Conservation (phyloP, 1,140 invertebrate genomes). For the Argopecten irradians region DNA sequence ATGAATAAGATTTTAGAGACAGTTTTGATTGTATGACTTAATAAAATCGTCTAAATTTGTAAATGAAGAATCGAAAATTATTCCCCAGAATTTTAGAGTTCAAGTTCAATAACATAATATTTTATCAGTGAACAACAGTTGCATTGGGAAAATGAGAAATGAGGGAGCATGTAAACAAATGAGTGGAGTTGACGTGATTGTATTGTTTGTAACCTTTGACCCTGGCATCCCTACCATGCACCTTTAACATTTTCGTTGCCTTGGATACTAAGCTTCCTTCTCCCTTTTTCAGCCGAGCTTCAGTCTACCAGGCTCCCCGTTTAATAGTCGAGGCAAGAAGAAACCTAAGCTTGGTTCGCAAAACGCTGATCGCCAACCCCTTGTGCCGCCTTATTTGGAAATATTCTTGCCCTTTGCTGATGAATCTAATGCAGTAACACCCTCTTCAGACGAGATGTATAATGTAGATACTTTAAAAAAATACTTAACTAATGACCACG, state of each 20-base stretch:
- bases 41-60: no score
- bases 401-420: constrained; percentile 95
- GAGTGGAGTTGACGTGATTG: neutral
- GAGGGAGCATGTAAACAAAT: neutral
- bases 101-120: no score
- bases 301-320: constrained; percentile 97
- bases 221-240: neutral
- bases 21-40: no score
- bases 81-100: no score
- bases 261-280: constrained; percentile 31
- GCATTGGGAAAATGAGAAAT: neutral
- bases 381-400: constrained; percentile 95
- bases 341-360: constrained; percentile 79
- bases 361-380: constrained; percentile 89
- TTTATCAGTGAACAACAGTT: neutral
- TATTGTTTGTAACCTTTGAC: neutral
- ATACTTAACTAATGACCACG: constrained; percentile 59
- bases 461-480: constrained; percentile 67
- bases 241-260: neutral
- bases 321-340: constrained; percentile 91
- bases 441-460: constrained; percentile 93
- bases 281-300: constrained; percentile 88
- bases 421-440: constrained; percentile 97
- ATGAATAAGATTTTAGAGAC: no score
- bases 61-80: no score